phyloP scores from a whole-genome alignment of 2,797 vertebrate species.

The Scolopax rusticola region DNA sequence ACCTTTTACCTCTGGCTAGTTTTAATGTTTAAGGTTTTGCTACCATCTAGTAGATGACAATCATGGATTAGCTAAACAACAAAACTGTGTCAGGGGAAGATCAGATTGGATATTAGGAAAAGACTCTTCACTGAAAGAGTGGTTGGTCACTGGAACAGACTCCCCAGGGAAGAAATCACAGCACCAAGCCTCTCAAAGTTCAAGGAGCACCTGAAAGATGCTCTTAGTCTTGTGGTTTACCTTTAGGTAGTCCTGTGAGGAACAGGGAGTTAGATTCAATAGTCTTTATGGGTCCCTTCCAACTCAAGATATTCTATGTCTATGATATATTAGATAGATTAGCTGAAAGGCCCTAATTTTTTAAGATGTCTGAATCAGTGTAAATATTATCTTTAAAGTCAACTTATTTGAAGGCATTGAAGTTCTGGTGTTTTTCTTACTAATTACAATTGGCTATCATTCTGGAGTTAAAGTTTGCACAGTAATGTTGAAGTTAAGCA shows the following conservation, averaged over 20 bases:
- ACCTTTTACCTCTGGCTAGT: background rate
- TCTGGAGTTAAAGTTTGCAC: background rate
- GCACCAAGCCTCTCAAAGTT: background rate
- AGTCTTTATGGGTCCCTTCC: background rate
- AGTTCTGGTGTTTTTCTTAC: background rate
- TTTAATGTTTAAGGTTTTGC: background rate
- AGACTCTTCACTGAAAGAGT: background rate
- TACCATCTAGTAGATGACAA: background rate
- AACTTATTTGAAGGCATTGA: background rate
- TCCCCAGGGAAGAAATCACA: background rate
- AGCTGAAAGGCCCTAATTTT: background rate
- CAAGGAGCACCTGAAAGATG: fast-evolving
- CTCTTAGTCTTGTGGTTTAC: background rate
- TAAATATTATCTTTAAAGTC: background rate
- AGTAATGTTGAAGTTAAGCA: background rate
- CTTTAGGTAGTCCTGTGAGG: background rate
- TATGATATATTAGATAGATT: background rate
- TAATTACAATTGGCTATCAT: background rate
- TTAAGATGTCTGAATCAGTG: background rate
- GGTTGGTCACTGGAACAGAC: background rate
- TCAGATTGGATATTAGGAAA: background rate
- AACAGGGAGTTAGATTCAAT: background rate
- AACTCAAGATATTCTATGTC: background rate
- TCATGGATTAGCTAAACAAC: background rate
- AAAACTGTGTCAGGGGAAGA: background rate